Evolutionary conservation across 2,888 invertebrate genomes (phyloP), one percentile per base, ranked within the genome.

Genomic region (Actias luna): DNA sequence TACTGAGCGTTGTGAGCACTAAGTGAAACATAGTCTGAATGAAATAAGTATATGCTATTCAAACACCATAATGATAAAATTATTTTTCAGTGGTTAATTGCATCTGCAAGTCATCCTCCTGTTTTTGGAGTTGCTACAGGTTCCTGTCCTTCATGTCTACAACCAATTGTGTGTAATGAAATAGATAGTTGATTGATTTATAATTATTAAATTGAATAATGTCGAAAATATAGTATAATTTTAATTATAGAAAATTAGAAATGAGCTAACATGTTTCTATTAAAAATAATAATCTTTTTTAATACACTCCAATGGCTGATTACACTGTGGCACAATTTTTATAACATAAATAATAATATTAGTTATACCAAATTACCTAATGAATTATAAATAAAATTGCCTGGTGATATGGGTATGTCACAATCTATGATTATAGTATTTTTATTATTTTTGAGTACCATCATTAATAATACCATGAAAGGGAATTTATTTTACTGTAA

Each of bases 41-140:
- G 12, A 39, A 2, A 39, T 16, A 39, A 12, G 36, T 39, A 39
- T 16, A 16, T 16, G 16, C 16, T 39, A 39, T 16, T 7, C 0
- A 50, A 50, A 12, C 12, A 50, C 22, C 16, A 50, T 8, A 12
- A 22, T 46, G 18, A 46, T 39, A 42, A 52, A 16, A 52, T 58
- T 63, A 69, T 61, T 59, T 66, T 81, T 80, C 79, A 92, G 92
- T 92, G 91, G 92, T 69, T 92, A 61, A 81, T 90, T 52, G 82
- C 86, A 0, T 83, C 82, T 1, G 89, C 89, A 22, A 88, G 81
- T 58, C 80, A 87, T 0, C 81, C 81, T 5, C 87, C 89, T n/a
- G 79, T 84, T 0, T 89, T 90, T 65, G 89, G 89, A 57, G 86
- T 89, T 0, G 87, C 85, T 1, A 84, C 81, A 57, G 92, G 92